Percentiles rank a stretch among this genome's conserved stretches.
phyloP scores from a whole-genome alignment of 2,113 vertebrate species.

The Ctenomys sociabilis region DNA sequence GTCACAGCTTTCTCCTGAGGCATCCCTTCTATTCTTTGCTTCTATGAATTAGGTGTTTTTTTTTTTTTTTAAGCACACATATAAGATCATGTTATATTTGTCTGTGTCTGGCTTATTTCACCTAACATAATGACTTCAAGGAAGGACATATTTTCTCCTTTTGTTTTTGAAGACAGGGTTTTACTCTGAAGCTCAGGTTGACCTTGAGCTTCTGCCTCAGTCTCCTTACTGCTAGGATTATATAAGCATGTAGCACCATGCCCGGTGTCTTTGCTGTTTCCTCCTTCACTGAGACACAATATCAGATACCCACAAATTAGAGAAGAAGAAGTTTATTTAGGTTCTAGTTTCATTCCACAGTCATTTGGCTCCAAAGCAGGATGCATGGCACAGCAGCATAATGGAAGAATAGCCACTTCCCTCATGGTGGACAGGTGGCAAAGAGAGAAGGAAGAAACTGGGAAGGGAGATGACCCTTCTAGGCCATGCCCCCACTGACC shows the following conservation, averaged over 20 bases:
- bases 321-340: not conserved
- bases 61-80: not conserved
- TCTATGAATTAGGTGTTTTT: not conserved
- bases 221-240: not conserved
- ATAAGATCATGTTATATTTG: not conserved
- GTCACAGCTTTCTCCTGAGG: not conserved
- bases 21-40: not conserved
- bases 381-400: not conserved
- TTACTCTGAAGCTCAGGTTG: not conserved
- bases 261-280: not conserved
- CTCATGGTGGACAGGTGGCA: not conserved
- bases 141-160: not conserved
- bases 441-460: not conserved
- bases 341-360: not conserved
- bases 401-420: not conserved
- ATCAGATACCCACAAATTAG: not conserved
- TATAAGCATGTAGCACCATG: not conserved
- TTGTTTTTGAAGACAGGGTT: not conserved
- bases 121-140: not conserved
- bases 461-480: not conserved
- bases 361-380: not conserved
- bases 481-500: not conserved
- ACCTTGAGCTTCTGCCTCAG: not conserved
- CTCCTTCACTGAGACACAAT: not conserved
- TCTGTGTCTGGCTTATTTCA: not conserved